phyloP scores from a whole-genome alignment of 2,113 vertebrate species.

The Merops nubicus region DNA sequence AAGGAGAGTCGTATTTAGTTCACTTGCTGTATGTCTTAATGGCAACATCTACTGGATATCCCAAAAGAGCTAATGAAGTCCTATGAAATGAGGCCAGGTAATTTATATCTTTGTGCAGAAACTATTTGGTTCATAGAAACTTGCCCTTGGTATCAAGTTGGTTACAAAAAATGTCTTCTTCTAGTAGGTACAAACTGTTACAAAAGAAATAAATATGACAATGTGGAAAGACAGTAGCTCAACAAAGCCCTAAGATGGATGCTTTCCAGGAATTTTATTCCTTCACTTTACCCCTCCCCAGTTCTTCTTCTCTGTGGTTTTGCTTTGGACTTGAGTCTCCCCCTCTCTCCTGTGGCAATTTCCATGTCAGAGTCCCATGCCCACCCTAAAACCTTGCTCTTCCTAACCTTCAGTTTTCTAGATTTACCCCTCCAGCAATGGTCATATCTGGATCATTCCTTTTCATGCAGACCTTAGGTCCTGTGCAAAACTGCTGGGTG shows the following conservation, averaged over 20 bases:
- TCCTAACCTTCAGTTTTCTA: background rate
- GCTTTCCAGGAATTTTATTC: background rate
- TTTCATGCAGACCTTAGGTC: background rate
- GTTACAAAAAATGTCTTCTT: background rate
- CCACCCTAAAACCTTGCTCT: background rate
- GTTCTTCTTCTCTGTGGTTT: background rate
- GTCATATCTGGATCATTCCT: background rate
- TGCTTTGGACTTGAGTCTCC: background rate
- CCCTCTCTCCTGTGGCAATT: background rate
- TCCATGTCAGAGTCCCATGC: background rate
- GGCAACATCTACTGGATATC: background rate
- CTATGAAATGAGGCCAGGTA: slow-evolving; percentile 27
- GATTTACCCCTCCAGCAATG: background rate
- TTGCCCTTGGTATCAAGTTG: background rate
- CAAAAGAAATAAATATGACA: background rate
- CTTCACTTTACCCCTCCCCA: background rate
- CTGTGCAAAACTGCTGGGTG: background rate
- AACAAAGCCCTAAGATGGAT: background rate
- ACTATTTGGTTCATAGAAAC: slow-evolving; percentile 45
- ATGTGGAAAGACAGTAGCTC: background rate
- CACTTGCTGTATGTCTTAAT: background rate
- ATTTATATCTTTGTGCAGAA: slow-evolving; percentile 47
- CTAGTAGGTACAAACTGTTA: background rate
- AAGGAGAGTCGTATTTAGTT: background rate
- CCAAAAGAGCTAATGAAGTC: slow-evolving; percentile 1